Evolutionary conservation across 2,797 vertebrate species (phyloP).

Genomic region (Myripristis murdjan): DNA sequence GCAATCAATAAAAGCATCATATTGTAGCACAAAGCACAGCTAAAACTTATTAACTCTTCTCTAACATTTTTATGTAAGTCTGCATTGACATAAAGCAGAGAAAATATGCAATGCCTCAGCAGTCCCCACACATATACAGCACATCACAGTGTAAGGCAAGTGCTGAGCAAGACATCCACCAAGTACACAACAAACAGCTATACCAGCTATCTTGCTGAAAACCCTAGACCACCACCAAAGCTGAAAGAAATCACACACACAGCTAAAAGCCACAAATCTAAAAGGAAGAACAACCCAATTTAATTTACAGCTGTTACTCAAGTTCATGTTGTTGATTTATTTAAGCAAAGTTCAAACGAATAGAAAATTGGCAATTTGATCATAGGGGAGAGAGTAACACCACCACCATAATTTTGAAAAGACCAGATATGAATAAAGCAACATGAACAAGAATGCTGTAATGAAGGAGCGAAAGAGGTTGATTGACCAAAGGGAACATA

Average conservation of each 20-base stretch:
- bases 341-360: constrained; percentile 2
- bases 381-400: constrained; percentile 52
- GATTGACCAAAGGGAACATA: constrained; percentile 41
- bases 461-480: constrained; percentile 33
- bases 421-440: constrained; percentile 43
- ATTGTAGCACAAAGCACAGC: constrained; percentile 16
- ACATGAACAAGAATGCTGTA: constrained; percentile 48
- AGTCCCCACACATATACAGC: constrained; percentile 4
- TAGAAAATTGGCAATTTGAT: background rate
- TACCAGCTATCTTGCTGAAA: constrained; percentile 22
- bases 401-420: constrained; percentile 45
- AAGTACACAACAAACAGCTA: constrained; percentile 20
- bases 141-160: constrained; percentile 31
- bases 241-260: constrained; percentile 20
- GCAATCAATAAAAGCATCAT: background rate
- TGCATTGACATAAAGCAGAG: constrained; percentile 24
- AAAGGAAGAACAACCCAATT: constrained; percentile 8
- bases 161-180: constrained; percentile 31
- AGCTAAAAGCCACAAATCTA: constrained; percentile 5
- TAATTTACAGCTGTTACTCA: background rate
- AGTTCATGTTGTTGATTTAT: constrained; percentile 18
- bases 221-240: constrained; percentile 26
- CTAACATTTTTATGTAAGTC: constrained; percentile 19
- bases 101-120: constrained; percentile 14
- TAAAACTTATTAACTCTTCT: background rate